Base-by-base conservation (phyloP, 2,888 invertebrate species). In the Sinhomidia bicolor region DNA sequence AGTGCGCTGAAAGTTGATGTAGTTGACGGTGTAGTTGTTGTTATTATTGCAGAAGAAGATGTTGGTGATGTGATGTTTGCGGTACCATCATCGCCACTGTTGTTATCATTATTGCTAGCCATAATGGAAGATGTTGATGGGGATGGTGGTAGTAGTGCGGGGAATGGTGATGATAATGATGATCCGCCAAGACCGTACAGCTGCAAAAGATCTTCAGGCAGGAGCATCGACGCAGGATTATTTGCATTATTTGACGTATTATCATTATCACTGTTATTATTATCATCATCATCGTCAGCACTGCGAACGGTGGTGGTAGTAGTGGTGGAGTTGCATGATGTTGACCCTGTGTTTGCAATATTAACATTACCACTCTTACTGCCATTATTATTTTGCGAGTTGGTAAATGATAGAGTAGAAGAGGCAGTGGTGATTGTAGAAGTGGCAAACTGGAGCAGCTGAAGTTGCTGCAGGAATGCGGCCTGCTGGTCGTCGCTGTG, bases 391-490 rank as follows among this genome's bases (percentile, higher is more conserved):
- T 81, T 82, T 47, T 62, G 78, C 57, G 71, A 65, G 41, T 17
- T 23, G 17, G 74, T 29, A 71, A 60, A 29, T 82, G 82, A 65
- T 44, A 60, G 47, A 60, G 84, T 79, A 36, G 81, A 54, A 32
- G 84, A 71, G 68, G 83, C 29, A 23, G 84, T 14, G 32, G 81
- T 17, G 44, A 76, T 12, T 12, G 65, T 54, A 60, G 83, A 41
- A 65, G 83, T 41, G 20, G 85, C 54, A 20, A 79, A 85, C 65
- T 91, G 91, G 84, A 91, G 90, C 74, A 91, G 87, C 36, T 91
- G 91, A 36, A 92, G 89, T 85, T 92, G 92, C 57, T 92, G 92
- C 54, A 91, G 54, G 54, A 91, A 89, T 60, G 85, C 78, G 62
- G 90, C 89, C 78, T 90, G 90, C 44, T 74, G 32, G 3, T 65